These are phyloP conservation scores for Erithacus rubecula DNA, from an alignment of 2,797 vertebrate species.

Conservation along the genomic window DNA sequence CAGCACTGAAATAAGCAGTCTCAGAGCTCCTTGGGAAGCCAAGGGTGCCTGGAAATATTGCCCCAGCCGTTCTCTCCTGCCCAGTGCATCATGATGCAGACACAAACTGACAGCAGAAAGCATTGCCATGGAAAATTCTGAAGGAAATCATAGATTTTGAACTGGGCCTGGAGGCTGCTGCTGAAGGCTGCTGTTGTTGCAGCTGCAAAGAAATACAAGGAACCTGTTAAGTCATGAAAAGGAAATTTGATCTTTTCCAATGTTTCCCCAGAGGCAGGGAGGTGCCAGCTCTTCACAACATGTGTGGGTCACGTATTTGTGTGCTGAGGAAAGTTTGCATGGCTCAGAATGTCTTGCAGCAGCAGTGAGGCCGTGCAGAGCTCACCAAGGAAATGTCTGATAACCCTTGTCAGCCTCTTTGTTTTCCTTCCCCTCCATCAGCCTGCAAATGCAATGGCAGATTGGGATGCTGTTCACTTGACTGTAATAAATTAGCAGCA, in stretches of 20 bases:
- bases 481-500: not conserved
- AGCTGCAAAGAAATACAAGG: not conserved
- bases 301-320: fast-evolving
- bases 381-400: not conserved
- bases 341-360: not conserved
- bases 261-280: not conserved
- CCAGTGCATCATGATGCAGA: not conserved
- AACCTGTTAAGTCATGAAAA: not conserved
- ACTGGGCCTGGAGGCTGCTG: not conserved
- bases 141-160: not conserved
- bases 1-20: not conserved
- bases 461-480: not conserved
- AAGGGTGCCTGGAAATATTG: not conserved
- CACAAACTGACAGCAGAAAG: not conserved
- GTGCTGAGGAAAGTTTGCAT: not conserved
- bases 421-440: not conserved
- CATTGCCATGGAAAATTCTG: not conserved
- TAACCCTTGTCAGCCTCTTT: not conserved
- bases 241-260: not conserved
- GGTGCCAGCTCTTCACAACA: not conserved
- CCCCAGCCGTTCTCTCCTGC: not conserved
- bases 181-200: not conserved
- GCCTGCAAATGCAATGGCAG: not conserved
- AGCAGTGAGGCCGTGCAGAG: not conserved
- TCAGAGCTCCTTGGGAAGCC: not conserved